A percentile compares a stretch with the other conserved stretches of the same genome.
phyloP scores from a whole-genome alignment of 2,888 invertebrate genomes.

The Phymatocera aterrima region DNA sequence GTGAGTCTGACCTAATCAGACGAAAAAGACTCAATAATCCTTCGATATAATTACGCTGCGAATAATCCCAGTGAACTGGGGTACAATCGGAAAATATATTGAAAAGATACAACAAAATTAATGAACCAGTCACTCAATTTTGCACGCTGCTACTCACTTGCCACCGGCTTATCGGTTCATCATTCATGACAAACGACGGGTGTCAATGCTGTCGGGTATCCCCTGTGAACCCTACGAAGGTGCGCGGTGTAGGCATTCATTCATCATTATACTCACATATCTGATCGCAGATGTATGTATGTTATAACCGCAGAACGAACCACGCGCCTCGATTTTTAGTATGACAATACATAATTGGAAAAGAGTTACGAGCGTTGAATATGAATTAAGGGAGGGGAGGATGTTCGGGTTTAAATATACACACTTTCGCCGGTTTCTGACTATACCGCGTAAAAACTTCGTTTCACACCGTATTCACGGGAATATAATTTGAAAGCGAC shows the following conservation, averaged over 20 bases:
- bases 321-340: neutral
- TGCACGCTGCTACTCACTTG: constrained; percentile 7
- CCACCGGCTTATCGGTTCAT: neutral
- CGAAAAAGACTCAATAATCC: neutral
- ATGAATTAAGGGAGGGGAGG: neutral
- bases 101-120: neutral
- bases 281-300: neutral
- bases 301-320: neutral
- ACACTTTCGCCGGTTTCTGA: neutral
- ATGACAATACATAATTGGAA: neutral
- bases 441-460: neutral
- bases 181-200: neutral
- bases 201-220: neutral
- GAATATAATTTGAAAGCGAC: neutral
- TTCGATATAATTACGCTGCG: neutral
- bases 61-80: neutral
- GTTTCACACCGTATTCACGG: neutral
- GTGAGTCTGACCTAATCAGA: too few species aligned
- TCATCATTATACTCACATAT: neutral
- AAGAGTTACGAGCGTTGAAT: neutral
- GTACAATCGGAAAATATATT: neutral
- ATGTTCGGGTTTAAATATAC: neutral
- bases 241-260: neutral
- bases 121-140: neutral
- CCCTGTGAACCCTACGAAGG: too few species aligned